phyloP scores from a whole-genome alignment of 1,140 invertebrate species.

The Cardiocondyla obscurior region DNA sequence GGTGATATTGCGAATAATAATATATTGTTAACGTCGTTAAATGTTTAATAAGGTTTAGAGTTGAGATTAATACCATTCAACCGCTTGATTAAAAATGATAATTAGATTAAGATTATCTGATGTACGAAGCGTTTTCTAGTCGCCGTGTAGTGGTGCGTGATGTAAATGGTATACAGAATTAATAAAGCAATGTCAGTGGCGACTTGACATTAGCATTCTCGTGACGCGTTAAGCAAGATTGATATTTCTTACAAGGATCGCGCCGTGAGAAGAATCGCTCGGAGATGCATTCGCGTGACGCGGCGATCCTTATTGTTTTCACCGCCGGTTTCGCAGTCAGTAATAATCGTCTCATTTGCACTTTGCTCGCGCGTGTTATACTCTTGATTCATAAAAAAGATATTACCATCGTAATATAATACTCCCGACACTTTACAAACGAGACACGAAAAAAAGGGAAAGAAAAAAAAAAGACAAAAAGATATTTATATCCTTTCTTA shows the following conservation, averaged over 20 bases:
- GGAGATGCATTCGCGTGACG: conserved; percentile 25
- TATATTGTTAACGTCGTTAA: background rate
- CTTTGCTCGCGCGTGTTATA: conserved; percentile 21
- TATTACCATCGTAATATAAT: conserved; percentile 22
- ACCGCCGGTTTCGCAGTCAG: conserved; percentile 16
- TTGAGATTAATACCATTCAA: background rate
- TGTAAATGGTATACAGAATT: conserved; percentile 20
- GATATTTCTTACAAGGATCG: conserved; percentile 25
- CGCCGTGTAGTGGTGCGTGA: background rate
- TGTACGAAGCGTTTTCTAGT: background rate
- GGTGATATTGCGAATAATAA: background rate
- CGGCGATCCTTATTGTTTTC: conserved; percentile 32
- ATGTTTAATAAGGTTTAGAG: conserved; percentile 24
- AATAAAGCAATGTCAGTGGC: conserved; percentile 27
- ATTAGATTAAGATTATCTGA: conserved; percentile 28
- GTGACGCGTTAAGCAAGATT: conserved; percentile 35
- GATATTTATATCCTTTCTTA: background rate
- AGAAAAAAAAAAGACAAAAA: too few species aligned
- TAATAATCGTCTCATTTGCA: conserved; percentile 40
- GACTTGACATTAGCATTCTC: conserved; percentile 40
- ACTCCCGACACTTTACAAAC: background rate
- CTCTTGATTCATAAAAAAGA: conserved; percentile 42
- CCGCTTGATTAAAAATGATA: conserved; percentile 10
- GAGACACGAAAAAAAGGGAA: background rate
- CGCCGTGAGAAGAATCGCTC: conserved; percentile 16